These are phyloP conservation scores for Pampusana beccarii DNA, from an alignment of 2,113 vertebrate genomes.

Conservation along the genomic window DNA sequence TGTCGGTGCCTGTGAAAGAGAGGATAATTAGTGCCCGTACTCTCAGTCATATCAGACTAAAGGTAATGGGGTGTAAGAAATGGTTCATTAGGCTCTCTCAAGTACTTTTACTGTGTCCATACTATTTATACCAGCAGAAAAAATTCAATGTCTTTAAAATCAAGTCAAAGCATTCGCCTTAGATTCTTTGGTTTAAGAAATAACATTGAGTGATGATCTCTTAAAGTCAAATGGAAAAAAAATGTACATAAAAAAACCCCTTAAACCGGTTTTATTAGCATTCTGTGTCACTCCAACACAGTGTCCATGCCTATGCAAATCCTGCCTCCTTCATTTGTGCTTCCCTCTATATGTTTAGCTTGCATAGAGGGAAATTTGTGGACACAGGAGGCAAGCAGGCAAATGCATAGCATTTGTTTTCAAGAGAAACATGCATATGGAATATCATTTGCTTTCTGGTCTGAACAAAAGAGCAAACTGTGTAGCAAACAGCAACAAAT, in stretches of 20 bases:
- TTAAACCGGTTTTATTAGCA: constrained; percentile 50
- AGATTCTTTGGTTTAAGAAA: constrained; percentile 72
- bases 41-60: constrained; percentile 84
- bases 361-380: background rate
- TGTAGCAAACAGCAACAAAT: background rate
- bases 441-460: background rate
- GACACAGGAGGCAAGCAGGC: background rate
- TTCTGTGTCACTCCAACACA: background rate
- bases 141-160: constrained; percentile 80
- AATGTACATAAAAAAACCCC: constrained; percentile 24
- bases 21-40: constrained; percentile 82
- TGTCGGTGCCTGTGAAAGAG: constrained; percentile 76
- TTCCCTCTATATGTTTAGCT: background rate
- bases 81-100: constrained; percentile 85
- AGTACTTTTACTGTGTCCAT: constrained; percentile 85
- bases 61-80: constrained; percentile 87
- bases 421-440: background rate
- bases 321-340: constrained; percentile 26
- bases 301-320: constrained; percentile 13
- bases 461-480: constrained; percentile 1
- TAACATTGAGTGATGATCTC: constrained; percentile 71
- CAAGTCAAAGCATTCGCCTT: constrained; percentile 75
- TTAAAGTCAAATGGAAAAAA: constrained; percentile 69
- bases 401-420: constrained; percentile 15
- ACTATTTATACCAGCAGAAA: constrained; percentile 83